These are phyloP conservation scores for Myzus persicae DNA, from an alignment of 1,140 invertebrate species.

Conservation along the genomic window DNA sequence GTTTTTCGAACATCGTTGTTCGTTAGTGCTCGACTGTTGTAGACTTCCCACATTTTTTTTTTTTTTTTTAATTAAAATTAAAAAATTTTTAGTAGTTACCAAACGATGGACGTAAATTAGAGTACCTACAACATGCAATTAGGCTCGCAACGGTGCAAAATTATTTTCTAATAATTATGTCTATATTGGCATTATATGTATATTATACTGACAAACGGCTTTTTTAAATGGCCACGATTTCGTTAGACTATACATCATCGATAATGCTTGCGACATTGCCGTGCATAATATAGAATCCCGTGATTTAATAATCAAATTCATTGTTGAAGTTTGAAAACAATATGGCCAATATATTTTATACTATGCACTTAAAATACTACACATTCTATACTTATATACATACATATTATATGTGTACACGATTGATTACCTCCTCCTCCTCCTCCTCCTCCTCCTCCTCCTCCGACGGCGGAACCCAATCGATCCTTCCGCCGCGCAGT, in stretches of 20 bases:
- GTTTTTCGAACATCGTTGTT: not conserved
- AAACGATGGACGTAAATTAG: not conserved
- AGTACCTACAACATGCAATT: not conserved
- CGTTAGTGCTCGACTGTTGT: too few relatives aligned
- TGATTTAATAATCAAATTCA: not conserved
- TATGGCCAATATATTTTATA: too few relatives aligned
- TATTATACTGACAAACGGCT: not conserved
- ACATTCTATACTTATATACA: too few relatives aligned
- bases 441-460: not conserved
- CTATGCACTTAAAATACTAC: too few relatives aligned
- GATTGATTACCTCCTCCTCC: not conserved
- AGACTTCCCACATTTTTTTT: not conserved
- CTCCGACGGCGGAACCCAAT: not conserved
- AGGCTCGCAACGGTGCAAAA: not conserved
- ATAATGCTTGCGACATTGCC: not conserved
- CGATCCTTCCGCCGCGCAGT: too few relatives aligned
- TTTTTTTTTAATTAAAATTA: too few relatives aligned
- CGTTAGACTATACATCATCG: not conserved
- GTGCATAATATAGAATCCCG: not conserved
- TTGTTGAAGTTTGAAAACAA: too few relatives aligned
- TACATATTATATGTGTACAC: too few relatives aligned
- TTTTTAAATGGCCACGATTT: too few relatives aligned
- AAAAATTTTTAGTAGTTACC: too few relatives aligned
- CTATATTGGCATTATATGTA: too few relatives aligned
- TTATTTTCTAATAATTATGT: not conserved